Base-by-base conservation (phyloP, 2,113 vertebrate genomes). In the Eleginops maclovinus region DNA sequence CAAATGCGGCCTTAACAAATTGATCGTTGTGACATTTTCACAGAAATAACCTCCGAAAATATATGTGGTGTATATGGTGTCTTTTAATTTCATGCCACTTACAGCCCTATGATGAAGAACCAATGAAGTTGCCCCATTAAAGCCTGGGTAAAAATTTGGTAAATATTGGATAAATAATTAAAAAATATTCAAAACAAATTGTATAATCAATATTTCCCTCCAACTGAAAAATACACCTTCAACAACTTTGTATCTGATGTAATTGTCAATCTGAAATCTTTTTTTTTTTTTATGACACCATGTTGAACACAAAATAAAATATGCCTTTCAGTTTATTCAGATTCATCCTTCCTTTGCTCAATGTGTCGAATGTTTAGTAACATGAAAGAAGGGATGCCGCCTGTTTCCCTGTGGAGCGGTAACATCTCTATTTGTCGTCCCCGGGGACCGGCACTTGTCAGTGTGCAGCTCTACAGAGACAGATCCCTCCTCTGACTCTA, bases 401-500 rank as follows among this genome's bases (percentile, higher is more conserved):
- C 78, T 28, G 77, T 73, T 82, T 86, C 87, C 87, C 88, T 89
- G 67, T n/a, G 80, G 87, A 92, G 89, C 62, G 54, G 54, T 87
- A 91, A 93, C 87, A 50, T 92, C 92, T 93, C 90, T 90, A 92
- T 93, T 86, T 86, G 90, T 54, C 36, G n/a, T 93, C 92, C 91
- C 92, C 12, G 24, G 88, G 89, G 92, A 92, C 16, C 70, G 53
- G 40, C 79, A 72, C 88, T 87, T 87, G 91, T 92, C 92, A 86
- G 89, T 61, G 49, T 53, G 87, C 74, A 51, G 75, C 89, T 87
- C 87, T 22, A 36, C 75, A 46, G 74, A 89, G 87, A 89, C 51
- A 77, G 68, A 87, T 81, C 88, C 80, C 71, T 88, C 75, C 79
- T 88, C 83, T 51, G 75, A 79, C 86, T 88, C 87, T 36, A 44